These are phyloP conservation scores for Liparis tanakae DNA, from an alignment of 2,797 vertebrate genomes.

Conservation along the genomic window DNA sequence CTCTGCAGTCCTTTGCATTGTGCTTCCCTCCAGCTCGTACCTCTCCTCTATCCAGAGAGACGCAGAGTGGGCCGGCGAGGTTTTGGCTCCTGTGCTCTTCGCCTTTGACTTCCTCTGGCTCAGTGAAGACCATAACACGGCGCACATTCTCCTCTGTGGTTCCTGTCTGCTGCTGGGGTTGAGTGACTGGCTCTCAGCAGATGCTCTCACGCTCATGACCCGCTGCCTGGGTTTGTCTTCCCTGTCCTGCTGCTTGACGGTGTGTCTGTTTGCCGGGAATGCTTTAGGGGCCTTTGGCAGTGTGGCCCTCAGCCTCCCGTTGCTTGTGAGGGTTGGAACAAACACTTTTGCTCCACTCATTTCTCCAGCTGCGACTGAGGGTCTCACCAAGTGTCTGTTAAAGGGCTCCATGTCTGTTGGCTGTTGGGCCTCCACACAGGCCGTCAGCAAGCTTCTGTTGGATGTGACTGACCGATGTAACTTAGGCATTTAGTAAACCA, in stretches of 20 bases:
- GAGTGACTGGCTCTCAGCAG: constrained; percentile 76
- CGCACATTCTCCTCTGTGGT: constrained; percentile 76
- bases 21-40: constrained; percentile 51
- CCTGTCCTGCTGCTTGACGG: constrained; percentile 81
- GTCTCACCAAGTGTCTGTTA: constrained; percentile 66
- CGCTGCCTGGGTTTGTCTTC: constrained; percentile 80
- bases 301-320: constrained; percentile 77
- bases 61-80: constrained; percentile 71
- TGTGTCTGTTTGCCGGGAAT: constrained; percentile 81
- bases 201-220: constrained; percentile 76
- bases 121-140: constrained; percentile 80
- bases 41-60: constrained; percentile 70
- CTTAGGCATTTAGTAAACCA: constrained; percentile 30
- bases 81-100: constrained; percentile 75
- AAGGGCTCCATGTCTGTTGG: constrained; percentile 75
- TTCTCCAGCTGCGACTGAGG: constrained; percentile 52
- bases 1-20: constrained; percentile 67
- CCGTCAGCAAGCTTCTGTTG: constrained; percentile 71
- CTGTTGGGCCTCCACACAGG: constrained; percentile 76
- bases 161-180: constrained; percentile 75
- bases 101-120: constrained; percentile 85
- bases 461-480: constrained; percentile 69
- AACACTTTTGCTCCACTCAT: constrained; percentile 50
- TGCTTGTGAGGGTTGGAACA: constrained; percentile 59
- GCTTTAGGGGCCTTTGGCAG: constrained; percentile 72